Base-by-base conservation (phyloP, 2,113 vertebrate genomes). In the Platycercus adscitus region DNA sequence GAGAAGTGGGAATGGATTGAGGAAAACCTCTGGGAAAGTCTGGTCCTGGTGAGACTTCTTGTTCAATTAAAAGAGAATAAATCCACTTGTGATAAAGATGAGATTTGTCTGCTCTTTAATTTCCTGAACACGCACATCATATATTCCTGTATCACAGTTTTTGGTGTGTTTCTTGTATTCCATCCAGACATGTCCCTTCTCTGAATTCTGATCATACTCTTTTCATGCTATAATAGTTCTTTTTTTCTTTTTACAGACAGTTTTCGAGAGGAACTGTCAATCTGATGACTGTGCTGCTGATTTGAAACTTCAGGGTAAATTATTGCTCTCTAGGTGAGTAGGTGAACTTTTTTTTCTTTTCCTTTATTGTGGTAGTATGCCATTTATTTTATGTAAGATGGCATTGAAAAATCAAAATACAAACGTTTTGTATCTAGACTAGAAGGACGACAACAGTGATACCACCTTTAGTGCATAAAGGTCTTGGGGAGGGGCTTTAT, bases 201-300 rank as follows among this genome's bases (percentile, higher is more conserved):
- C 69, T 89, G 56, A 85, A 81, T 69, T 88, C 60, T 89, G 37
- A 21, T 63, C 50, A 73, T 91, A 12, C 11, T 46, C 3, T 71
- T 81, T 72, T 31, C 20, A 53, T 61, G 11, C 43, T n/a, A 46
- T 52, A 80, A 88, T 53, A 24, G 26, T 88, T 72, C 25, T 75
- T 33, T 93, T 93, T 37, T 11, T 88, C 8, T 96, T 88, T 95
- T 91, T 55, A 47, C 98, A 99, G 99, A 99, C 99, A 13, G 98
- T 98, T 96, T 99, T 99, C 97, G 99, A 99, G 98, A 99, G 99
- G 96, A 99, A 99, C 86, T 99, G 99, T 97, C 98, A 98, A 29
- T 99, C 99, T 4, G 99, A 99, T 39, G 99, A 99, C 96, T 99
- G 99, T 31, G 99, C 99, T 4, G 98, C 99, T 3, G 99, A 99